A percentile compares a stretch with the other conserved stretches of the same genome.
Conservation (phyloP, 2,113 vertebrate genomes). For the Alethe diademata region DNA sequence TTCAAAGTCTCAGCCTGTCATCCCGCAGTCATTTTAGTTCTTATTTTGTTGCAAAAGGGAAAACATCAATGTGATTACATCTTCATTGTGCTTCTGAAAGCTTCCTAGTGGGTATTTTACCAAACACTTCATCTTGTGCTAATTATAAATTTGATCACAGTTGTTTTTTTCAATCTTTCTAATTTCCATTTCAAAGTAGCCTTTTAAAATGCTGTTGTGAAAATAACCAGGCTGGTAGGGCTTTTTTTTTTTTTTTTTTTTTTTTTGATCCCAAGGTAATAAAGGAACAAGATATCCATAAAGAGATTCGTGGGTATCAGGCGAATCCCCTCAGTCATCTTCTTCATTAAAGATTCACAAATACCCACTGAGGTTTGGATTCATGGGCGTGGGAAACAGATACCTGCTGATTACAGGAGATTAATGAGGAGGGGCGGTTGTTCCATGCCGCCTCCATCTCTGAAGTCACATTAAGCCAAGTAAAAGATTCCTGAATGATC, state of each 20-base stretch:
- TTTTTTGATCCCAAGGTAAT: neutral
- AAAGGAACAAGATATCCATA: neutral
- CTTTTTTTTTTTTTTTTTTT: neutral
- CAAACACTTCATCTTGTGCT: neutral
- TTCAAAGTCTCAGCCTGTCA: neutral
- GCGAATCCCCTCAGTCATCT: neutral
- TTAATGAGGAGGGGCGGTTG: neutral
- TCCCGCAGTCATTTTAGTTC: neutral
- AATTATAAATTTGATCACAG: constrained; percentile 16
- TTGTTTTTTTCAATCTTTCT: constrained; percentile 9
- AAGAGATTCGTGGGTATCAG: neutral
- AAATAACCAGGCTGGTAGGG: neutral
- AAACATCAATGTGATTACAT: neutral
- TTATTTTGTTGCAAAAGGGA: neutral
- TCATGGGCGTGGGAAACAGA: neutral
- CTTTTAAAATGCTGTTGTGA: constrained; percentile 37
- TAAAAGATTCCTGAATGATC: neutral
- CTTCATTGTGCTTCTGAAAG: neutral
- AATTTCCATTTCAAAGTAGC: constrained; percentile 61
- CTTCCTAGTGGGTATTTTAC: constrained; percentile 12
- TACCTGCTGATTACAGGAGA: constrained; percentile 13
- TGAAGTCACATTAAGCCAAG: neutral
- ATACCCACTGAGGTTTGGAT: neutral
- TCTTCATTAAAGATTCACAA: neutral
- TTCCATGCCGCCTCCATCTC: neutral